These are phyloP conservation scores for Vanessa tameamea DNA, from an alignment of 1,140 invertebrate species.

Conservation along the genomic window DNA sequence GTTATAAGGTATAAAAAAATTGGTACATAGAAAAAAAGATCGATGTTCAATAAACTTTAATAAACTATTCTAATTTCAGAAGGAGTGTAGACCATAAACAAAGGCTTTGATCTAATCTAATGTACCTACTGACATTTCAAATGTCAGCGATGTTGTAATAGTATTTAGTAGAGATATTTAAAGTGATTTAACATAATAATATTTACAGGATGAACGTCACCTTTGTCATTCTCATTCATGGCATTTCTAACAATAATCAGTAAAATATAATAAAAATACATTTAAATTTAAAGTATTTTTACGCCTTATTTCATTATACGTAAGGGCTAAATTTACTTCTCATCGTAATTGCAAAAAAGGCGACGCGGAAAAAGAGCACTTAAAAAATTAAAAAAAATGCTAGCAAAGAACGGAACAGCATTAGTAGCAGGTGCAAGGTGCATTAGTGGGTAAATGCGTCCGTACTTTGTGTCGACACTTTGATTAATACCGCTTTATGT, in stretches of 20 bases:
- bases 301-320: background rate
- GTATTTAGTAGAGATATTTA: too few species aligned
- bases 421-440: conserved; percentile 34
- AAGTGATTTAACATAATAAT: too few species aligned
- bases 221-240: too few species aligned
- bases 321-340: background rate
- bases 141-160: too few species aligned
- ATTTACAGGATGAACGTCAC: too few species aligned
- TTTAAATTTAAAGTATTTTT: background rate
- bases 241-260: background rate
- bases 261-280: background rate
- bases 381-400: conserved; percentile 23
- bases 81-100: too few species aligned
- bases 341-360: conserved; percentile 8
- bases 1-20: too few species aligned
- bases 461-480: conserved; percentile 25
- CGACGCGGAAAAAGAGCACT: conserved; percentile 17
- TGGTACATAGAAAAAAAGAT: too few species aligned
- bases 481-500: conserved; percentile 36
- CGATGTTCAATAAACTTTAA: too few species aligned
- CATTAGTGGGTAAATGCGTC: conserved; percentile 39
- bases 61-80: too few species aligned
- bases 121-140: too few species aligned
- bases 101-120: too few species aligned
- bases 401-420: conserved; percentile 7